phyloP scores from a whole-genome alignment of 2,797 vertebrate species.

The Uromys caudimaculatus region DNA sequence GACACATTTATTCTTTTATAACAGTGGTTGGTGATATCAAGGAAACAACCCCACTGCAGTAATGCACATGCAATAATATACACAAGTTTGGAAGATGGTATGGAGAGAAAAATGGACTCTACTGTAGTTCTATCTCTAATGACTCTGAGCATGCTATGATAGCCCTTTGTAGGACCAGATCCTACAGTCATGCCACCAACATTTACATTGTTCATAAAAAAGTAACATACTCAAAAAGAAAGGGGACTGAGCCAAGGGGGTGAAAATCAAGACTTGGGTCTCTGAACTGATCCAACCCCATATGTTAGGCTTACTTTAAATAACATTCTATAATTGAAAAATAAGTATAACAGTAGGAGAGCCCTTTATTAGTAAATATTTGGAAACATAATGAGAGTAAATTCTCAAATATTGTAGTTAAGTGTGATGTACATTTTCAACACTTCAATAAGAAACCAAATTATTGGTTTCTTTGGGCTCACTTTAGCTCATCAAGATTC shows the following conservation, averaged over 20 bases:
- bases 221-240: not conserved
- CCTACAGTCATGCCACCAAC: not conserved
- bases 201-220: not conserved
- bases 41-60: not conserved
- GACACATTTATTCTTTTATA: not conserved
- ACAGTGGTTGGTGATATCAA: not conserved
- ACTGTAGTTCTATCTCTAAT: not conserved
- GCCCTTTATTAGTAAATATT: not conserved
- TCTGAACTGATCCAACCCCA: not conserved
- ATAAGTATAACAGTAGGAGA: not conserved
- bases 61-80: not conserved
- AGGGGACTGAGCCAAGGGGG: not conserved
- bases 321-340: not conserved
- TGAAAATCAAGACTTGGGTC: not conserved
- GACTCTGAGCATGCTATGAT: not conserved
- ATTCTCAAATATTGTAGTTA: not conserved
- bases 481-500: not conserved
- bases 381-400: not conserved
- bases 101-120: not conserved
- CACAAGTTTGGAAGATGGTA: not conserved
- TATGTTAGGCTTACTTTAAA: constrained; percentile 1
- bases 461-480: not conserved
- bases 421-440: not conserved
- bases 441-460: not conserved
- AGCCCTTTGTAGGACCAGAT: not conserved